Evolutionary conservation across 2,113 vertebrate genomes (phyloP).

Genomic region (Manacus vitellinus): DNA sequence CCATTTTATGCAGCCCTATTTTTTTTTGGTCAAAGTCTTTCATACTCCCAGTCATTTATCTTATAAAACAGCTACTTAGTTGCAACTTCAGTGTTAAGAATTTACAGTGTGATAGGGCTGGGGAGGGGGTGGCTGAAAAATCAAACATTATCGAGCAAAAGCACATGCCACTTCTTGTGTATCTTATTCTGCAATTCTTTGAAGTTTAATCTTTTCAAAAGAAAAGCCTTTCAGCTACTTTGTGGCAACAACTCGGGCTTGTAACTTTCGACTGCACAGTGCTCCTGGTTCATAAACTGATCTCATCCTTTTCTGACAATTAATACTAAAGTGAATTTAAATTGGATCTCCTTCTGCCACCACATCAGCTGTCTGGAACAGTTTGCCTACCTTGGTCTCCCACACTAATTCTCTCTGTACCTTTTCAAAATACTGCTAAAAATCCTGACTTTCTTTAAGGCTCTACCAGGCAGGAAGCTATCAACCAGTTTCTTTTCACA

Average conservation of each 20-base stretch:
- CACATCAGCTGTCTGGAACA: not conserved
- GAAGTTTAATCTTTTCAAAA: slow-evolving; percentile 74
- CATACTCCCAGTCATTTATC: slow-evolving; percentile 53
- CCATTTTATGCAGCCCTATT: slow-evolving; percentile 6
- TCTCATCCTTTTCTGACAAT: slow-evolving; percentile 70
- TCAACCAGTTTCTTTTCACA: not conserved
- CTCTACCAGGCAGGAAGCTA: not conserved
- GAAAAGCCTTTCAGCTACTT: slow-evolving; percentile 73
- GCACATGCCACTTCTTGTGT: slow-evolving; percentile 64
- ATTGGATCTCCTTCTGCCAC: slow-evolving; percentile 45
- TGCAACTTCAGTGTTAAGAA: slow-evolving; percentile 62
- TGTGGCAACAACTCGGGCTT: slow-evolving; percentile 59
- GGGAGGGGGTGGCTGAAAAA: slow-evolving; percentile 19
- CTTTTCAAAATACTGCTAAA: slow-evolving; percentile 30
- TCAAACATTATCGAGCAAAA: slow-evolving; percentile 66
- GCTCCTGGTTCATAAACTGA: slow-evolving; percentile 60
- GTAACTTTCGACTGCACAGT: slow-evolving; percentile 61
- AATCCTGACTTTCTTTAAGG: slow-evolving; percentile 44
- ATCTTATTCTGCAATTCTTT: slow-evolving; percentile 70
- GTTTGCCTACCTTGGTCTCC: slow-evolving; percentile 46
- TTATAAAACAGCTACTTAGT: slow-evolving; percentile 61
- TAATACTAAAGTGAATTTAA: slow-evolving; percentile 65
- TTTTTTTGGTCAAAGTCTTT: slow-evolving; percentile 23
- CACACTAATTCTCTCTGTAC: slow-evolving; percentile 28
- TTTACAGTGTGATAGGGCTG: slow-evolving; percentile 31